phyloP scores from a whole-genome alignment of 2,888 invertebrate species.

The Callimorpha dominula region DNA sequence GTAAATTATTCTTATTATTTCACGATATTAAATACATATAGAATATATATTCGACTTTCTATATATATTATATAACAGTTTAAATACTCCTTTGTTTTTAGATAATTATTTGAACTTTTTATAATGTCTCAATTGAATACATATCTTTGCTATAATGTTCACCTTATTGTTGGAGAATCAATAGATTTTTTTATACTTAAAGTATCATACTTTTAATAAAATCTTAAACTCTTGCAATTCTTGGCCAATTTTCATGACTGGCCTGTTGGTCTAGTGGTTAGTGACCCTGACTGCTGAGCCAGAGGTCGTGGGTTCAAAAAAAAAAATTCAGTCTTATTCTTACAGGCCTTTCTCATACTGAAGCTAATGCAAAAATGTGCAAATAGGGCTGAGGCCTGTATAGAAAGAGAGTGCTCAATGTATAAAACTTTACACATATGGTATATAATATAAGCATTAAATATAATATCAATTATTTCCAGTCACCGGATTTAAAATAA shows the following conservation, averaged over 20 bases:
- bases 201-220: not conserved
- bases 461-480: no score
- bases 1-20: constrained; percentile 11
- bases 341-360: not conserved
- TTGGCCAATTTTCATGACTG: not conserved
- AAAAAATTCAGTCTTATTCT: not conserved
- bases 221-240: not conserved
- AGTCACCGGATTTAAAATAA: no score
- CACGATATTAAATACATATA: not conserved
- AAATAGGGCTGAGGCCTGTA: no score
- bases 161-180: not conserved
- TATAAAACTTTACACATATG: no score
- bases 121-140: not conserved
- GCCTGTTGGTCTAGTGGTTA: no score
- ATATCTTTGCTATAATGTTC: not conserved
- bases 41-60: not conserved
- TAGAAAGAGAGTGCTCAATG: no score
- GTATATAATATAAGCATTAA: no score
- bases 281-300: no score
- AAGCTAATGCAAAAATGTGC: not conserved
- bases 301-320: no score
- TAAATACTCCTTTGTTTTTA: not conserved
- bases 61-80: no score
- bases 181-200: not conserved
- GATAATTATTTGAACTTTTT: not conserved